Conservation (phyloP, 2,888 invertebrate species). For the Atherix ibis region DNA sequence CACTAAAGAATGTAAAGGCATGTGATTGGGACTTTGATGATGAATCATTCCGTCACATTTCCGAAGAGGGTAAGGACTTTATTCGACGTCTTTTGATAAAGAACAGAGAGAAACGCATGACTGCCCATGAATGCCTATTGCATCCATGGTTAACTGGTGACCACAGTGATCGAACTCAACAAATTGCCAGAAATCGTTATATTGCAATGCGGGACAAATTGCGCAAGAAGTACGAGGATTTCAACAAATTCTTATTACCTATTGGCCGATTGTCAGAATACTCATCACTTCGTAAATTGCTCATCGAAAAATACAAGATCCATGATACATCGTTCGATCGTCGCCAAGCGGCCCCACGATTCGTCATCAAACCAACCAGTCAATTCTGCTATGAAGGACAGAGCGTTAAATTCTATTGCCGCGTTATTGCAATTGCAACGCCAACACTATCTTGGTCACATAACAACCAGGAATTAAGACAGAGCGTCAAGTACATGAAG, state of each 20-base stretch:
- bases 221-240: slow-evolving; percentile 62
- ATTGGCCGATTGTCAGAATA: slow-evolving; percentile 96
- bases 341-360: slow-evolving; percentile 93
- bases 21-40: slow-evolving; percentile 99
- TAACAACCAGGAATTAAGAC: slow-evolving; percentile 81
- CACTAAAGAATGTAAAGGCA: slow-evolving; percentile 92
- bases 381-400: slow-evolving; percentile 96
- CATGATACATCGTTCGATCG: slow-evolving; percentile 94
- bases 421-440: slow-evolving; percentile 85
- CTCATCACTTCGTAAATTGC: slow-evolving; percentile 85
- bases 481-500: slow-evolving; percentile 99
- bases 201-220: slow-evolving; percentile 76
- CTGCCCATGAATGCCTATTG: slow-evolving; percentile 89
- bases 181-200: slow-evolving; percentile 74
- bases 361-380: slow-evolving; percentile 91
- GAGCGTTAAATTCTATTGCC: slow-evolving; percentile 92
- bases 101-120: slow-evolving; percentile 96
- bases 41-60: slow-evolving; percentile 85
- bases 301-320: slow-evolving; percentile 92
- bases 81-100: slow-evolving; percentile 81
- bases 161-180: slow-evolving; percentile 54
- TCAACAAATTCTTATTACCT: slow-evolving; percentile 75
- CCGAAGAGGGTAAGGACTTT: slow-evolving; percentile 96
- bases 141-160: slow-evolving; percentile 93
- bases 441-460: slow-evolving; percentile 93